These are phyloP conservation scores for Elysia chlorotica DNA, from an alignment of 1,140 invertebrate species.

Conservation along the genomic window DNA sequence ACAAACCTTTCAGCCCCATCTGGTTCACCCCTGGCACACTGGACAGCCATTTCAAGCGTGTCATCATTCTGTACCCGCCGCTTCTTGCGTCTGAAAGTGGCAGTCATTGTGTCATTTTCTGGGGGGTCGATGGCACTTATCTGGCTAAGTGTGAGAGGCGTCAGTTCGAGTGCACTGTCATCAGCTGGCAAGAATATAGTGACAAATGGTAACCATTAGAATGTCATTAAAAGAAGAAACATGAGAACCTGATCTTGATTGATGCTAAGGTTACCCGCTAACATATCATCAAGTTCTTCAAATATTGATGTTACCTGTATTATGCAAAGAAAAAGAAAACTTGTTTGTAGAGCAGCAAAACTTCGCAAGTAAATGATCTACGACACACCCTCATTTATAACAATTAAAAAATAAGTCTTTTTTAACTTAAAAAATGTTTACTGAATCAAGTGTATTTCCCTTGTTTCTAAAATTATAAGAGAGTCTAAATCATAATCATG, in stretches of 20 bases:
- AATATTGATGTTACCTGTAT: not conserved
- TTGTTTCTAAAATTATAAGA: too few relatives aligned
- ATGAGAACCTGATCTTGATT: not conserved
- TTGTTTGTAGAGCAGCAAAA: not conserved
- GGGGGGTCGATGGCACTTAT: slow-evolving; percentile 52
- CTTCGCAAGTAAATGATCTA: too few relatives aligned
- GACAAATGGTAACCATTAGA: not conserved
- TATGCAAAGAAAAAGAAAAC: not conserved
- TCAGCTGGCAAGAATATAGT: not conserved
- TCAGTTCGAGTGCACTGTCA: slow-evolving; percentile 25
- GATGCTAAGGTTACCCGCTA: not conserved
- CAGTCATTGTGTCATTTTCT: slow-evolving; percentile 39
- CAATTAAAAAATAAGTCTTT: too few relatives aligned
- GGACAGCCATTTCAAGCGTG: slow-evolving; percentile 54
- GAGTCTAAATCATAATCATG: too few relatives aligned
- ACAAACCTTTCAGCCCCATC: slow-evolving; percentile 59
- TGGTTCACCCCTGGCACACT: slow-evolving; percentile 51
- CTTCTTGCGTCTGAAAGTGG: slow-evolving; percentile 33
- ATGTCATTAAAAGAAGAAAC: not conserved
- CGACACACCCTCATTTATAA: too few relatives aligned
- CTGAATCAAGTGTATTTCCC: too few relatives aligned
- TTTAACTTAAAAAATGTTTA: too few relatives aligned
- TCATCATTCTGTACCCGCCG: slow-evolving; percentile 32
- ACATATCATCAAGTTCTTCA: not conserved
- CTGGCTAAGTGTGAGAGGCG: slow-evolving; percentile 48